Conservation (phyloP, 2,888 invertebrate species). For the Pegoplata infirma region DNA sequence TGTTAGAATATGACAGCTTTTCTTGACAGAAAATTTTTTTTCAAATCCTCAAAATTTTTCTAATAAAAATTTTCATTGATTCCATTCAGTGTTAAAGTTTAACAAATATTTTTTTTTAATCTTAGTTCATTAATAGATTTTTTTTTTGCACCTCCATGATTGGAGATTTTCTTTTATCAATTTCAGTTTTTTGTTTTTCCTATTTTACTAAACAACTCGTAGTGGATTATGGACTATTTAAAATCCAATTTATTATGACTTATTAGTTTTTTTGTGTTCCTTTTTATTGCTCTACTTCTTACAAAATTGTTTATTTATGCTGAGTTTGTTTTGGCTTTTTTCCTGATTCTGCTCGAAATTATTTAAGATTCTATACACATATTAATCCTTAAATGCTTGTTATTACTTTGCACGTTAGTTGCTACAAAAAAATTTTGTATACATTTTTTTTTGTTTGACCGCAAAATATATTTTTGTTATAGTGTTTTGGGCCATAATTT, state of each 20-base stretch:
- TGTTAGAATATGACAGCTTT: too few relatives aligned
- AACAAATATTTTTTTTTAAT: too few relatives aligned
- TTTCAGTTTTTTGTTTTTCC: too few relatives aligned
- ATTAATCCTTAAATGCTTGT: not conserved
- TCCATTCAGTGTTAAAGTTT: too few relatives aligned
- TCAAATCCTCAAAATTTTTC: too few relatives aligned
- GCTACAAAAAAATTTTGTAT: not conserved
- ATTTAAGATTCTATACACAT: not conserved
- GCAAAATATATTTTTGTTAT: conserved; percentile 21
- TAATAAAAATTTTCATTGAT: too few relatives aligned
- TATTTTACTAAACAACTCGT: too few relatives aligned
- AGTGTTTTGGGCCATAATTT: conserved; percentile 18
- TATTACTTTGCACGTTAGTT: not conserved
- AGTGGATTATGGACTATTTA: not conserved
- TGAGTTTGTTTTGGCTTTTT: conserved; percentile 1
- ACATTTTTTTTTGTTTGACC: not conserved
- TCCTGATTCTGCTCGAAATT: not conserved
- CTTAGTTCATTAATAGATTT: too few relatives aligned
- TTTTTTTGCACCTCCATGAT: too few relatives aligned
- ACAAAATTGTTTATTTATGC: not conserved
- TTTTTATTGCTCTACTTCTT: not conserved
- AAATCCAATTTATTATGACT: not conserved
- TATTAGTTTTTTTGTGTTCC: not conserved
- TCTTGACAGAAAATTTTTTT: too few relatives aligned
- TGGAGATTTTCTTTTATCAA: too few relatives aligned